A percentile compares a stretch with the other conserved stretches of the same genome.
These are phyloP conservation scores for Paracyclopina nana DNA, from an alignment of 1,140 invertebrate species.

Conservation along the genomic window DNA sequence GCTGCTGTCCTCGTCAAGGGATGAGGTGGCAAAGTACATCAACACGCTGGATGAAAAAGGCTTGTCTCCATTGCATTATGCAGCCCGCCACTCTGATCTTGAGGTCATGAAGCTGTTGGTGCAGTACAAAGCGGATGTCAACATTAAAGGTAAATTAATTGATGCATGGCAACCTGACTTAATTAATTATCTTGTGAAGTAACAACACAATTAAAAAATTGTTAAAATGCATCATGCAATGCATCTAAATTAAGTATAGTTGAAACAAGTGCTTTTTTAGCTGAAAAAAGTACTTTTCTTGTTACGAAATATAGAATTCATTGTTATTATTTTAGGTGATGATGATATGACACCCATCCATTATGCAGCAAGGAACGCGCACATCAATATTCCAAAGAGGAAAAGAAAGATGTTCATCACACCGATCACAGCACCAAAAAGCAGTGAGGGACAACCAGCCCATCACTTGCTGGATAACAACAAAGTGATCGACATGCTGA, in stretches of 20 bases:
- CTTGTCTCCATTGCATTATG: conserved; percentile 28
- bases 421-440: not conserved
- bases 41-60: conserved; percentile 26
- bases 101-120: conserved; percentile 26
- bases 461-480: not conserved
- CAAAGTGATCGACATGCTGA: not conserved
- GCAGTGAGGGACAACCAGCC: not conserved
- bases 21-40: conserved; percentile 19
- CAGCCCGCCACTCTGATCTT: conserved; percentile 27
- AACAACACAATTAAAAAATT: not conserved
- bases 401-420: not conserved
- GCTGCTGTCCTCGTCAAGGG: too few relatives aligned
- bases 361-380: conserved; percentile 26
- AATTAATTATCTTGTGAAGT: not conserved
- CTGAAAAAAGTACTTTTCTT: too few relatives aligned
- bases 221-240: not conserved
- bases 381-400: not conserved
- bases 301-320: too few relatives aligned
- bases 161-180: not conserved
- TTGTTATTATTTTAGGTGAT: conserved; percentile 25
- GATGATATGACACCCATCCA: conserved; percentile 28
- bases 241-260: not conserved
- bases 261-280: not conserved
- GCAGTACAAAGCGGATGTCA: conserved; percentile 26
- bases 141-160: conserved; percentile 22